Evolutionary conservation across 2,888 invertebrate species (phyloP).

Genomic region (Galerucella pusilla): DNA sequence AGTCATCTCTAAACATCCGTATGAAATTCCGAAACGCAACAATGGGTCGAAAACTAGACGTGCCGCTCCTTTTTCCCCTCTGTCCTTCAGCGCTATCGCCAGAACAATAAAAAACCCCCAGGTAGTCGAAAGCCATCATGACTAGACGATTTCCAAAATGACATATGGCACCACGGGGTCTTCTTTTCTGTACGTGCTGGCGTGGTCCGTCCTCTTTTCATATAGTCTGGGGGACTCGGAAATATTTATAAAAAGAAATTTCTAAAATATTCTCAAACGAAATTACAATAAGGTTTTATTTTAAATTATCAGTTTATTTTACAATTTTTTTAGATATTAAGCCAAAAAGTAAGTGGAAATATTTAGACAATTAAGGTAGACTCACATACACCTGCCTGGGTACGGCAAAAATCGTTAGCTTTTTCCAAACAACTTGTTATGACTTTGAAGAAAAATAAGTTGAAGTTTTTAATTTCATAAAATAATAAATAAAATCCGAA

Average conservation of each 20-base stretch:
- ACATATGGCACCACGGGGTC: conserved; percentile 47
- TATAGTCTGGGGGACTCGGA: conserved; percentile 15
- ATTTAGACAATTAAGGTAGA: too few species aligned
- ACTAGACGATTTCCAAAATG: conserved; percentile 46
- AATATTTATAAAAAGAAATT: conserved; percentile 4
- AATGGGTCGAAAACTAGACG: conserved; percentile 38
- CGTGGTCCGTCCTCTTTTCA: conserved; percentile 17
- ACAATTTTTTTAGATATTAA: too few species aligned
- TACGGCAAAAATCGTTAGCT: too few species aligned
- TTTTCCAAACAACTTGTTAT: too few species aligned
- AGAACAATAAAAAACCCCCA: conserved; percentile 48
- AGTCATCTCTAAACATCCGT: conserved; percentile 45
- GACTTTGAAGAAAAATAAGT: too few species aligned
- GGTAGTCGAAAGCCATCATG: conserved; percentile 48
- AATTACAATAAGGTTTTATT: too few species aligned
- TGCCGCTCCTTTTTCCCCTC: conserved; percentile 19
- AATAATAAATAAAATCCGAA: too few species aligned
- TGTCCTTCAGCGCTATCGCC: conserved; percentile 19
- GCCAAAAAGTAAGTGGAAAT: too few species aligned
- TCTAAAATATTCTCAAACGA: not conserved
- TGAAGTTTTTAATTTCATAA: too few species aligned
- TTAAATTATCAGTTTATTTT: too few species aligned
- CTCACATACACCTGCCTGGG: too few species aligned
- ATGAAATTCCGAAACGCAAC: conserved; percentile 40
- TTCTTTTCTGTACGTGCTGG: conserved; percentile 25